Evolutionary conservation across 2,113 vertebrate genomes (phyloP), one percentile per base, ranked within the genome.

Genomic region (Lophura nycthemera): DNA sequence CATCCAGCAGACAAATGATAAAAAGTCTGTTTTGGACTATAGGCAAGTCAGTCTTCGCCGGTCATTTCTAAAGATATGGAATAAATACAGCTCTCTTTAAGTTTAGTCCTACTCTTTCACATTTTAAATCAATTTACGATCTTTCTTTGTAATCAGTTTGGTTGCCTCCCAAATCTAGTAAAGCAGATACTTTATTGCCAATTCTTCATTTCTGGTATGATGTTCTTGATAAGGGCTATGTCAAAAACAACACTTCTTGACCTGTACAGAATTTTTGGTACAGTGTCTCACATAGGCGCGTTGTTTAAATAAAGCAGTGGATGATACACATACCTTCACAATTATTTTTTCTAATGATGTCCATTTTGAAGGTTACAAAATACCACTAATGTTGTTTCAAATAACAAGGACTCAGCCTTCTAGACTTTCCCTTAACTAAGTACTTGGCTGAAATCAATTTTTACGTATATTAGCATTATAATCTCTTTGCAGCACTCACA

Each of bases 41-140:
- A 95, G 52, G 48, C 73, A 76, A 85, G 75, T 85, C 83, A 95
- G 80, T 92, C 83, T 93, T 96, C 84, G 94, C 83, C 73, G 92
- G 78, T 67, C 85, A 83, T 50, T 94, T 89, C 72, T 93, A 88
- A 93, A 95, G 91, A 85, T 90, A 86, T 96, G 93, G 88, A 95
- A 94, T 52, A 95, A 97, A 80, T 93, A 91, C 77, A 89, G 65
- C 73, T 77, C 67, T 83, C 89, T 96, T 95, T 81, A 88, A 76
- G 81, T 90, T 94, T 84, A 93, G 86, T 85, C 80, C 52, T 84
- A 90, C 74, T 66, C 76, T 95, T 95, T 94, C 91, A 92, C 94
- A 74, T 94, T 94, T 95, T 95, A 94, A 97, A 93, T 96, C 88
- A 96, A 93, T 96, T 94, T 92, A 93, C 83, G 93, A 50, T 95